Percentiles rank a stretch among this genome's conserved stretches.
phyloP scores from a whole-genome alignment of 2,113 vertebrate genomes.

The Brachyistius frenatus region DNA sequence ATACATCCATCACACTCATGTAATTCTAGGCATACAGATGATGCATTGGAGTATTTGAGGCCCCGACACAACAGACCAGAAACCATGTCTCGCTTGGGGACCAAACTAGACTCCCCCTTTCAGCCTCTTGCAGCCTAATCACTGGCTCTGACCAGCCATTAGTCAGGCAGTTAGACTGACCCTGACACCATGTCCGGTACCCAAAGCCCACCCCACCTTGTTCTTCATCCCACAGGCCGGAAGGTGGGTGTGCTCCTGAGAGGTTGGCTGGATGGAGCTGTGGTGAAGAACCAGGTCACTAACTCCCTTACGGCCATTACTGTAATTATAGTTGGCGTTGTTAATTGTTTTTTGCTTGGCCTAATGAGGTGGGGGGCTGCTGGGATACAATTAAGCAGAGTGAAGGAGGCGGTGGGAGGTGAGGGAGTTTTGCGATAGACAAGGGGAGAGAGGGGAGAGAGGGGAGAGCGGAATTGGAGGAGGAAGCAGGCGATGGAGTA shows the following conservation, averaged over 20 bases:
- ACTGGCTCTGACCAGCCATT: conserved; percentile 71
- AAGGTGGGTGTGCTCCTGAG: conserved; percentile 53
- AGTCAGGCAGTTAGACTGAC: conserved; percentile 68
- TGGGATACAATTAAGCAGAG: conserved; percentile 56
- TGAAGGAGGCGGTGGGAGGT: conserved; percentile 24
- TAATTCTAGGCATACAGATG: conserved; percentile 57
- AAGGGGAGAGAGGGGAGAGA: conserved; percentile 28
- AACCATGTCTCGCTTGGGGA: conserved; percentile 47
- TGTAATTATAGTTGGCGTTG: conserved; percentile 81
- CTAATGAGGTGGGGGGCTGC: conserved; percentile 69
- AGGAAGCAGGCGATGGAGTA: conserved; percentile 53
- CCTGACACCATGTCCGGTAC: conserved; percentile 68
- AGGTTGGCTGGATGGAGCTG: conserved; percentile 32
- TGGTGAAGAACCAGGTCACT: conserved; percentile 78
- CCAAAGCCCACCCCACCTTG: conserved; percentile 36
- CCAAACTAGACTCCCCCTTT: conserved; percentile 25
- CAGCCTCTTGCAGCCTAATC: conserved; percentile 59
- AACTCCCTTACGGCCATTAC: conserved; percentile 80
- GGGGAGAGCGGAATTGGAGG: conserved; percentile 9
- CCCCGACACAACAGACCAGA: conserved; percentile 28
- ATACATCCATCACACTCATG: conserved; percentile 80
- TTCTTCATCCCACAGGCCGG: conserved; percentile 38
- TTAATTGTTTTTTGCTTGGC: conserved; percentile 80
- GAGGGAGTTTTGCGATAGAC: conserved; percentile 13
- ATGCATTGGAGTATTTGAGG: conserved; percentile 72